phyloP scores from a whole-genome alignment of 1,140 invertebrate genomes.

The Lasaia peninsularis region DNA sequence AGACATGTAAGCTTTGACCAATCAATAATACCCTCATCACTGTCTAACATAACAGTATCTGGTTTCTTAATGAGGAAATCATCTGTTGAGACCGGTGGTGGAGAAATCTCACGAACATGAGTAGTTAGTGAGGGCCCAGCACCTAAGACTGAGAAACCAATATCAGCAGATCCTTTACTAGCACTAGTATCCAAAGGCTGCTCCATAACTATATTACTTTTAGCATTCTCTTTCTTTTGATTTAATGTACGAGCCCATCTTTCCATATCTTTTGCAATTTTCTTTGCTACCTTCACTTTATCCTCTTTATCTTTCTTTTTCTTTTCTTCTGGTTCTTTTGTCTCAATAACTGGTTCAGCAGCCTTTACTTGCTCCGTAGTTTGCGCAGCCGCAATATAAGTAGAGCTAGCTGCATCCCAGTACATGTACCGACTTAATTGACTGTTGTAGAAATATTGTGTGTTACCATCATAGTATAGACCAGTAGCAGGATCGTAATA shows the following conservation, averaged over 20 bases:
- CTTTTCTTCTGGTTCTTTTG: slow-evolving; percentile 64
- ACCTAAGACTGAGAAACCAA: slow-evolving; percentile 90
- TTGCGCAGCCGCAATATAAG: slow-evolving; percentile 87
- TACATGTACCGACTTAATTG: slow-evolving; percentile 95
- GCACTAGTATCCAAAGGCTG: slow-evolving; percentile 66
- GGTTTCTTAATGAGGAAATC: slow-evolving; percentile 78
- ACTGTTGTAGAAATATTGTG: slow-evolving; percentile 96
- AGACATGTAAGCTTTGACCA: slow-evolving; percentile 95
- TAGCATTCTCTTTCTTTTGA: slow-evolving; percentile 94
- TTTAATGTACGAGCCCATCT: slow-evolving; percentile 98
- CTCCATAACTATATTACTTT: slow-evolving; percentile 80
- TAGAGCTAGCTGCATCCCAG: slow-evolving; percentile 91
- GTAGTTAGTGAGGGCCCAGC: slow-evolving; percentile 79
- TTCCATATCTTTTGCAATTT: slow-evolving; percentile 98
- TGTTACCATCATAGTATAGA: slow-evolving; percentile 96
- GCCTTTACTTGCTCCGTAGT: slow-evolving; percentile 53
- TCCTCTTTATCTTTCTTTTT: slow-evolving; percentile 86
- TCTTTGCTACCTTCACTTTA: slow-evolving; percentile 98
- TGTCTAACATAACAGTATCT: slow-evolving; percentile 76
- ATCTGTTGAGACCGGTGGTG: slow-evolving; percentile 68
- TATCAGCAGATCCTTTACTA: slow-evolving; percentile 88
- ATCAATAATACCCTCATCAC: slow-evolving; percentile 85
- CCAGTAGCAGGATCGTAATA: slow-evolving; percentile 96
- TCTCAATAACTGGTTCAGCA: not conserved
- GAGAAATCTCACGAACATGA: slow-evolving; percentile 54